Evolutionary conservation across 2,888 invertebrate genomes (phyloP).

Genomic region (Nymphalis c-album): DNA sequence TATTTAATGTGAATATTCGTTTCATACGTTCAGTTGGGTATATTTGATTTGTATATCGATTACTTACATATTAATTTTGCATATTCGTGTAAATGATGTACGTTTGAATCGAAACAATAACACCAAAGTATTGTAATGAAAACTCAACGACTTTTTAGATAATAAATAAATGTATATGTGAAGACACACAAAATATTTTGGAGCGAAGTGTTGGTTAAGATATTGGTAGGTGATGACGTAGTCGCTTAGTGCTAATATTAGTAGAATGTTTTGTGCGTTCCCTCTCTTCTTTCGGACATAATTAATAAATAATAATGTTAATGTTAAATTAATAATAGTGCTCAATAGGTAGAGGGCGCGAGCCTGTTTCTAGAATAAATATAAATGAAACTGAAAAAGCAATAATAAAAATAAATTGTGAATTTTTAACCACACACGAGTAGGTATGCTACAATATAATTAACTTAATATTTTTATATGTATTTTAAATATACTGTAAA

Average conservation of each 20-base stretch:
- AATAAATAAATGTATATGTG: conserved; percentile 75
- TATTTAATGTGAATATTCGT: conserved; percentile 27
- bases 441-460: conserved; percentile 62
- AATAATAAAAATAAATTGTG: conserved; percentile 71
- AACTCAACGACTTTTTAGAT: conserved; percentile 81
- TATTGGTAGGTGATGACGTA: conserved; percentile 55
- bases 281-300: conserved; percentile 64
- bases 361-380: conserved; percentile 49
- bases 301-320: conserved; percentile 58
- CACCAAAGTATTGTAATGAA: conserved; percentile 76
- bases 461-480: conserved; percentile 80
- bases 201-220: conserved; percentile 67
- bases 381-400: conserved; percentile 64
- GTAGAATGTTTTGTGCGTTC: conserved; percentile 75
- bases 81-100: conserved; percentile 37
- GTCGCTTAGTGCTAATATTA: conserved; percentile 55
- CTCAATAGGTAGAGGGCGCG: conserved; percentile 72
- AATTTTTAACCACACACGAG: conserved; percentile 65
- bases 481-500: conserved; percentile 79
- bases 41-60: conserved; percentile 32
- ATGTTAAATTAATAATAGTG: conserved; percentile 70
- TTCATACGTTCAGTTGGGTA: conserved; percentile 9
- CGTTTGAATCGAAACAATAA: conserved; percentile 73
- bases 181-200: conserved; percentile 71
- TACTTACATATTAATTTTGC: conserved; percentile 36